These are phyloP conservation scores for Leucophora obtusa DNA, from an alignment of 2,888 invertebrate species.

Conservation along the genomic window DNA sequence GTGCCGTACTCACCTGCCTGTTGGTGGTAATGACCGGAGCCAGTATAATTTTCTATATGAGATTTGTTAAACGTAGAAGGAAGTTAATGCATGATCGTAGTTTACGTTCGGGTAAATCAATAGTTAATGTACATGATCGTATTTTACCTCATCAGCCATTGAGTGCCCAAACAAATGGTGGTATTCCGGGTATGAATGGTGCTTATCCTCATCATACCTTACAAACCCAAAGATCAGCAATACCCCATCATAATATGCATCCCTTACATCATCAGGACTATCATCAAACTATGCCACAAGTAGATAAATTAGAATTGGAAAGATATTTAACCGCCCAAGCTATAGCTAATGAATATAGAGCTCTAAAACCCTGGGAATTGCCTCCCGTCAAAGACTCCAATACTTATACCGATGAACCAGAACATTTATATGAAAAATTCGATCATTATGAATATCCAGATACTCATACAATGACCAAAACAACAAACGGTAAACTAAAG, in stretches of 20 bases:
- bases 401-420: conserved; percentile 74
- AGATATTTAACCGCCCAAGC: conserved; percentile 78
- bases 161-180: conserved; percentile 69
- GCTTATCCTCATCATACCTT: conserved; percentile 73
- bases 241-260: conserved; percentile 65
- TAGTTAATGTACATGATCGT: conserved; percentile 78
- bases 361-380: conserved; percentile 78
- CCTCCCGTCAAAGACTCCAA: conserved; percentile 77
- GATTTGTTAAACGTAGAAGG: conserved; percentile 76
- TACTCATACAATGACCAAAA: conserved; percentile 78
- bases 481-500: conserved; percentile 63
- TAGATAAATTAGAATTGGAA: conserved; percentile 78
- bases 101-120: conserved; percentile 75
- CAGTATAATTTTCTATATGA: conserved; percentile 77
- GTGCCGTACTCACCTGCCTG: conserved; percentile 77
- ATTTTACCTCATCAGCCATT: conserved; percentile 77
- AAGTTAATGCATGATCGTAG: conserved; percentile 76
- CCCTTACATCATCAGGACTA: conserved; percentile 70
- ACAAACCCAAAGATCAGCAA: conserved; percentile 73
- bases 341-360: conserved; percentile 78
- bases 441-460: conserved; percentile 79
- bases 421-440: conserved; percentile 78
- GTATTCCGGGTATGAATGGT: conserved; percentile 64
- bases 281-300: conserved; percentile 73
- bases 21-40: conserved; percentile 77